These are phyloP conservation scores for Metalampra italica DNA, from an alignment of 2,888 invertebrate genomes.

Conservation along the genomic window DNA sequence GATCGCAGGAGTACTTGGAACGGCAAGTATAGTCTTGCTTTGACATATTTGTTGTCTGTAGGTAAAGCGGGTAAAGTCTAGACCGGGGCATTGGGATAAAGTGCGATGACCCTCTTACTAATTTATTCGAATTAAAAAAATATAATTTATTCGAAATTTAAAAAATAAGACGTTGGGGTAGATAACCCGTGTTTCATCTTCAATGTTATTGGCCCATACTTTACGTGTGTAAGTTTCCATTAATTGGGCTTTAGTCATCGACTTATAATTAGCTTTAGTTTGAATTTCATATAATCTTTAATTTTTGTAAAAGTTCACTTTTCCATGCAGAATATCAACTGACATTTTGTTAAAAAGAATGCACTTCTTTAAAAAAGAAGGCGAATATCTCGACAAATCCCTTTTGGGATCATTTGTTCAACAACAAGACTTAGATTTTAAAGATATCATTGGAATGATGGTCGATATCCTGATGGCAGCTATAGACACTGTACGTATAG, in stretches of 20 bases:
- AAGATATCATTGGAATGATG: conserved; percentile 90
- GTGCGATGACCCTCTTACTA: too few species aligned
- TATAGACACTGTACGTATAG: conserved; percentile 85
- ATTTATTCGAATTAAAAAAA: too few species aligned
- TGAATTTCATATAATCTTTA: background rate
- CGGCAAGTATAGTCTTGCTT: conserved; percentile 36
- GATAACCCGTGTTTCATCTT: too few species aligned
- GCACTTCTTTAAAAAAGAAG: conserved; percentile 54
- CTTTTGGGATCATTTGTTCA: conserved; percentile 84
- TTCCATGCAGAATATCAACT: conserved; percentile 76
- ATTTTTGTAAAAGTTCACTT: background rate
- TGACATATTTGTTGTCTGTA: background rate
- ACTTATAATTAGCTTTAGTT: background rate
- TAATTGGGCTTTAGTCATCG: too few species aligned
- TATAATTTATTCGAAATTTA: too few species aligned
- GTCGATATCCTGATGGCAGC: conserved; percentile 92
- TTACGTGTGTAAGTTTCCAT: too few species aligned
- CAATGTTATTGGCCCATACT: too few species aligned
- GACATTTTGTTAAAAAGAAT: conserved; percentile 80
- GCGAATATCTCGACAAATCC: conserved; percentile 51
- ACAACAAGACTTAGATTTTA: conserved; percentile 83
- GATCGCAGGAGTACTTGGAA: conserved; percentile 86
- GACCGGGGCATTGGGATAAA: too few species aligned
- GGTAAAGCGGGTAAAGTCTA: too few species aligned
- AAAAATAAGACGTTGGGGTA: too few species aligned